Evolutionary conservation across 2,888 invertebrate genomes (phyloP).

Genomic region (Thymelicus lineola): DNA sequence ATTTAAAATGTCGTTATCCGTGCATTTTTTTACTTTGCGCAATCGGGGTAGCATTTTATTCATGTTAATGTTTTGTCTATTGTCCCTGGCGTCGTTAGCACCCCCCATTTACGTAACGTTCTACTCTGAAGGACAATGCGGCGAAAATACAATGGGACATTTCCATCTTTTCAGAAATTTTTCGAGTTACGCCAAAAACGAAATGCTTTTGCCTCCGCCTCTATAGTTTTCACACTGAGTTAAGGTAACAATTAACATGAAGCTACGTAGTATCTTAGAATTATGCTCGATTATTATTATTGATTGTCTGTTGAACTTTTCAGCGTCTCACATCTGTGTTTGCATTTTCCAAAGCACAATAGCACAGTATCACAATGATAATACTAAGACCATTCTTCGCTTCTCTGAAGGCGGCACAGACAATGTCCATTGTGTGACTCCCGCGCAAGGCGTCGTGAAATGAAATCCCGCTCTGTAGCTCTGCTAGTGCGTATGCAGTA

Average conservation of each 20-base stretch:
- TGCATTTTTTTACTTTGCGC: conserved; percentile 33
- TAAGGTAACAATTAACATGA: background rate
- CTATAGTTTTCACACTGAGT: background rate
- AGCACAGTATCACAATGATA: conserved; percentile 61
- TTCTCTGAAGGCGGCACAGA: conserved; percentile 60
- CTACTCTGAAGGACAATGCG: conserved; percentile 54
- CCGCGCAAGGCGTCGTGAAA: conserved; percentile 62
- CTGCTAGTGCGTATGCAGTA: background rate
- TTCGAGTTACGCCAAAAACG: conserved; percentile 14
- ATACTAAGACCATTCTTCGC: conserved; percentile 64
- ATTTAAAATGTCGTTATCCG: conserved; percentile 40
- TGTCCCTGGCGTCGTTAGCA: conserved; percentile 60
- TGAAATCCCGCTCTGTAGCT: conserved; percentile 54
- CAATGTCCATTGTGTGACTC: conserved; percentile 77
- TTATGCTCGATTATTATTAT: background rate
- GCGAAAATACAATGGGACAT: conserved; percentile 62
- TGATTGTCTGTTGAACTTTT: conserved; percentile 4
- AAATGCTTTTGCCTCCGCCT: conserved; percentile 47
- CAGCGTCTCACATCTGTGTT: conserved; percentile 51
- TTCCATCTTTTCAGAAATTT: conserved; percentile 53
- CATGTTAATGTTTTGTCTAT: conserved; percentile 54
- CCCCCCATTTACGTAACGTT: conserved; percentile 67
- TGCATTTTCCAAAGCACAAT: conserved; percentile 61
- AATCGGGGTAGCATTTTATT: conserved; percentile 48
- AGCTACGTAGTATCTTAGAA: background rate